These are phyloP conservation scores for Drosophila setosimentum DNA, from an alignment of 2,888 invertebrate genomes.

Conservation along the genomic window DNA sequence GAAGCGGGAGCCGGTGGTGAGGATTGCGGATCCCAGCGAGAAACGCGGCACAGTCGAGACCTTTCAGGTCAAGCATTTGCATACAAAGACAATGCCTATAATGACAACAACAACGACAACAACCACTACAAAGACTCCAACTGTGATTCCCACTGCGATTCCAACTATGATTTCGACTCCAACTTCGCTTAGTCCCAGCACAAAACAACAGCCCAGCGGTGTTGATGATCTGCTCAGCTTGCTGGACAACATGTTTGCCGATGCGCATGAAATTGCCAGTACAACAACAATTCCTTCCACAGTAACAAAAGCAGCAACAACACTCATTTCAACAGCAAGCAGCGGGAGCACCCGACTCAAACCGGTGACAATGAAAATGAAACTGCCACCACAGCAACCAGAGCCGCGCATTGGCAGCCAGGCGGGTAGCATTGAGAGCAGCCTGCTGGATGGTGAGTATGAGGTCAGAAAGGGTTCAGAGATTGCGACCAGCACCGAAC, in stretches of 20 bases:
- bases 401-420: constrained; percentile 73
- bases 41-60: constrained; percentile 81
- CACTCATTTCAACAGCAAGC: constrained; percentile 28
- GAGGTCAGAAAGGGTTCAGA: constrained; percentile 51
- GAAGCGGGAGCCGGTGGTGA: constrained; percentile 83
- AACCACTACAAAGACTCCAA: constrained; percentile 1
- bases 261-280: constrained; percentile 63
- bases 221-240: constrained; percentile 83
- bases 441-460: constrained; percentile 49
- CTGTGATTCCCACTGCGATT: constrained; percentile 25
- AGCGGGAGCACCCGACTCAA: constrained; percentile 63
- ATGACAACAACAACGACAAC: constrained; percentile 55
- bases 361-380: constrained; percentile 64
- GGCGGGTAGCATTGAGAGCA: constrained; percentile 67
- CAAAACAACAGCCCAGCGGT: constrained; percentile 43
- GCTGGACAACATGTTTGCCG: constrained; percentile 83
- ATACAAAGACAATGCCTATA: constrained; percentile 78
- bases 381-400: constrained; percentile 56
- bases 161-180: constrained; percentile 32
- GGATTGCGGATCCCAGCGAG: constrained; percentile 81
- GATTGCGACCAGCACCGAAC: constrained; percentile 68
- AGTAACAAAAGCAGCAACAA: constrained; percentile 20
- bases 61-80: constrained; percentile 84
- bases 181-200: background rate
- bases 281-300: constrained; percentile 14